A percentile compares a stretch with the other conserved stretches of the same genome.
Evolutionary conservation across 2,888 invertebrate genomes (phyloP).

Genomic region (Mycalesis mineus): DNA sequence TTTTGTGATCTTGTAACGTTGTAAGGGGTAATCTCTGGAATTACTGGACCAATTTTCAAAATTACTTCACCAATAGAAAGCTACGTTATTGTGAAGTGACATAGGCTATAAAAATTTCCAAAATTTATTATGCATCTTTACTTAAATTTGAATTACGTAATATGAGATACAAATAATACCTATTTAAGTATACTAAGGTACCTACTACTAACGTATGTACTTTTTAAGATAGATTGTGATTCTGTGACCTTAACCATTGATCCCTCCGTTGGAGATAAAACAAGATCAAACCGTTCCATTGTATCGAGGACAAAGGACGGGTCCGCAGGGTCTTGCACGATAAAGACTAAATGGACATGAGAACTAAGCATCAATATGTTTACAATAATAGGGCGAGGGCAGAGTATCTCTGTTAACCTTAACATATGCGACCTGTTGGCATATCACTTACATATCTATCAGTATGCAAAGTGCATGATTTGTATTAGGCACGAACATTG

Average conservation of each 20-base stretch:
- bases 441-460: no score
- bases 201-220: not conserved
- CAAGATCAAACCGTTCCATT: constrained; percentile 15
- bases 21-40: no score
- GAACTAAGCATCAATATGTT: constrained; percentile 14
- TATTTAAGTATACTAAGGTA: not conserved
- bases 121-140: no score
- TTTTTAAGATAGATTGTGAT: constrained; percentile 4
- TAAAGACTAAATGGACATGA: constrained; percentile 7
- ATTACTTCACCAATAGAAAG: no score
- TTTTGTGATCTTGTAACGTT: no score
- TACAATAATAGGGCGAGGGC: constrained; percentile 4
- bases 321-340: constrained; percentile 11
- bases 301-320: constrained; percentile 14
- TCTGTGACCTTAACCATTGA: constrained; percentile 9
- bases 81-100: no score
- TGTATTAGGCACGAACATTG: no score
- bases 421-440: not conserved
- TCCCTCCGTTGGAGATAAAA: constrained; percentile 11
- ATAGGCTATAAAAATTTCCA: no score
- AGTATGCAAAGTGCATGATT: no score
- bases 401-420: not conserved
- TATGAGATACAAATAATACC: no score
- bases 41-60: no score
- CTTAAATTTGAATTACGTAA: no score